A percentile compares a stretch with the other conserved stretches of the same genome.
Conservation (phyloP, 2,888 invertebrate species). For the Pheosia gnoma region DNA sequence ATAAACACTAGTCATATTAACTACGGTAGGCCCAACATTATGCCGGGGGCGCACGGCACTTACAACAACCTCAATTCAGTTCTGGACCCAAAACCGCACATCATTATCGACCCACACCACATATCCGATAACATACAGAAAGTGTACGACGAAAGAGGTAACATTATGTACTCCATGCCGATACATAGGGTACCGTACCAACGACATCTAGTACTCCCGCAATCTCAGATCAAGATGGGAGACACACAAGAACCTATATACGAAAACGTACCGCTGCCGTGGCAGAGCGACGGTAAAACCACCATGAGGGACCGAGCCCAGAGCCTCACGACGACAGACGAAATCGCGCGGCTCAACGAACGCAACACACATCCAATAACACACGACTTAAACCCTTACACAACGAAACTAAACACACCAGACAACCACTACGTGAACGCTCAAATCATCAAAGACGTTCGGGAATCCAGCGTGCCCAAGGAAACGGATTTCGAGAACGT, state of each 20-base stretch:
- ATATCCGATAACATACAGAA: conserved; percentile 85
- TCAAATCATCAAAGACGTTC: conserved; percentile 72
- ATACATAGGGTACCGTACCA: conserved; percentile 74
- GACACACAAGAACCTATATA: conserved; percentile 89
- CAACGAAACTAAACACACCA: conserved; percentile 49
- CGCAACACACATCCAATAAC: conserved; percentile 68
- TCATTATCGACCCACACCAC: conserved; percentile 84
- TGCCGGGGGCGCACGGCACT: conserved; percentile 86
- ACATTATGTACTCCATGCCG: conserved; percentile 86
- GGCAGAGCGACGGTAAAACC: conserved; percentile 75
- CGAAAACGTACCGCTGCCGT: conserved; percentile 90
- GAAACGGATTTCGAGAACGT: conserved; percentile 67
- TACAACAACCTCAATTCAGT: conserved; percentile 89
- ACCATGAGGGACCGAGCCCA: conserved; percentile 83
- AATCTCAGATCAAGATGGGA: conserved; percentile 66
- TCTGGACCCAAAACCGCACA: conserved; percentile 76
- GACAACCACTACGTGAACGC: conserved; percentile 78
- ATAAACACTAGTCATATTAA: conserved; percentile 65
- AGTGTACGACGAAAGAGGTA: conserved; percentile 85
- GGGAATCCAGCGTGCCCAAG: conserved; percentile 69
- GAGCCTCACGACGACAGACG: conserved; percentile 89
- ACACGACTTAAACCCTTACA: conserved; percentile 47
- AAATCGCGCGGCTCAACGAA: conserved; percentile 78
- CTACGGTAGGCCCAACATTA: conserved; percentile 56
- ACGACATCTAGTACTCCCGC: conserved; percentile 79